Conservation (phyloP, 2,113 vertebrate genomes). For the Apus apus region DNA sequence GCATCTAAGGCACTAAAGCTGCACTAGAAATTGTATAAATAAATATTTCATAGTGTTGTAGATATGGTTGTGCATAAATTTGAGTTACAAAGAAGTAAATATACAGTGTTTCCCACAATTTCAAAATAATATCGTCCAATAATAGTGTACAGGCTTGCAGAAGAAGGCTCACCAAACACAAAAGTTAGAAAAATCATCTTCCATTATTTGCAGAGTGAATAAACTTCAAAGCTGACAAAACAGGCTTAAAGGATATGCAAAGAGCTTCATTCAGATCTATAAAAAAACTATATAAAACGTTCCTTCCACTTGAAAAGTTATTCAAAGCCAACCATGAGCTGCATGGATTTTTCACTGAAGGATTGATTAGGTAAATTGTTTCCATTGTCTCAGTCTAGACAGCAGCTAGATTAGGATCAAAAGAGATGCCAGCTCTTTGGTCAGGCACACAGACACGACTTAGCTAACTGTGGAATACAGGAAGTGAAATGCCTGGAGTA, state of each 20-base stretch:
- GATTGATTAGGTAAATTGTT: conserved; percentile 25
- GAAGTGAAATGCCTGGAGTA: background rate
- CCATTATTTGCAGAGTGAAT: background rate
- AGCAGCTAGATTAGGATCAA: conserved; percentile 53
- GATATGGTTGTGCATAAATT: background rate
- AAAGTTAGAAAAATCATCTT: background rate
- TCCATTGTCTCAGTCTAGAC: conserved; percentile 64
- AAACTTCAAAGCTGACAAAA: background rate
- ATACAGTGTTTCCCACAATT: background rate
- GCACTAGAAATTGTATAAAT: background rate
- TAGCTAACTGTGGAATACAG: background rate
- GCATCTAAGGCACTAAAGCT: background rate
- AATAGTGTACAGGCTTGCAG: background rate
- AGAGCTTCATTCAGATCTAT: background rate
- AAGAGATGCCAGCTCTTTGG: conserved; percentile 1
- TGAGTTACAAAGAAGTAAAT: background rate
- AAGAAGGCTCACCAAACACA: background rate
- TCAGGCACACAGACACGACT: background rate
- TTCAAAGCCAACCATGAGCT: background rate
- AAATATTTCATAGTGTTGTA: background rate
- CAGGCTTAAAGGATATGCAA: background rate
- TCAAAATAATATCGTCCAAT: background rate
- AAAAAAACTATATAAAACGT: background rate
- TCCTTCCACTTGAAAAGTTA: background rate
- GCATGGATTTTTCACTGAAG: background rate